Percentiles rank a stretch among this genome's conserved stretches.
phyloP scores from a whole-genome alignment of 2,113 vertebrate species.

The Syngnathus typhle region DNA sequence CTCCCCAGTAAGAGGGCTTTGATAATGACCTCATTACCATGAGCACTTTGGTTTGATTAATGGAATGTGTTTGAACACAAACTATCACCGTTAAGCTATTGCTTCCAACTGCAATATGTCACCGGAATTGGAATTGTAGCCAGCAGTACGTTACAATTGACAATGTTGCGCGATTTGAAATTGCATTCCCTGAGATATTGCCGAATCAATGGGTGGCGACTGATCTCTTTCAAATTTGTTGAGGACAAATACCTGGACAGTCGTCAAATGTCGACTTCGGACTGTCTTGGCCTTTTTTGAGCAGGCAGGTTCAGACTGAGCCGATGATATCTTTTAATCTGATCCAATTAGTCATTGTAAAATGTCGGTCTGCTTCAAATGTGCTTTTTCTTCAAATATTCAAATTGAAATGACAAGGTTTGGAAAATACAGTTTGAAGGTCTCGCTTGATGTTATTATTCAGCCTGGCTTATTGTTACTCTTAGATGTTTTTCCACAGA shows the following conservation, averaged over 20 bases:
- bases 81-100: not conserved
- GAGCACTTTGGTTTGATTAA: constrained; percentile 17
- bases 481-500: not conserved
- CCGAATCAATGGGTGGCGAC: constrained; percentile 17
- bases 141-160: not conserved
- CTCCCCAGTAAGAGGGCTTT: constrained; percentile 13
- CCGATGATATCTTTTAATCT: not conserved
- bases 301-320: not conserved
- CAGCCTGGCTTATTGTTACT: not conserved
- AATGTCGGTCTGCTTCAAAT: not conserved
- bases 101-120: not conserved
- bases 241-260: constrained; percentile 28
- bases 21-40: constrained; percentile 14
- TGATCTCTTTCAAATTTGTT: constrained; percentile 18
- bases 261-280: constrained; percentile 31
- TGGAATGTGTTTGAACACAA: constrained; percentile 4
- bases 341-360: not conserved
- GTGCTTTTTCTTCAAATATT: not conserved
- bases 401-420: not conserved
- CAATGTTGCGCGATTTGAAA: not conserved
- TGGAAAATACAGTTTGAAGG: not conserved
- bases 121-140: constrained; percentile 4
- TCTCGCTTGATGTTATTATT: not conserved
- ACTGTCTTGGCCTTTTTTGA: not conserved
- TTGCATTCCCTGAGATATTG: constrained; percentile 10